Evolutionary conservation across 2,113 vertebrate species (phyloP).

Genomic region (Aramus guarauna): DNA sequence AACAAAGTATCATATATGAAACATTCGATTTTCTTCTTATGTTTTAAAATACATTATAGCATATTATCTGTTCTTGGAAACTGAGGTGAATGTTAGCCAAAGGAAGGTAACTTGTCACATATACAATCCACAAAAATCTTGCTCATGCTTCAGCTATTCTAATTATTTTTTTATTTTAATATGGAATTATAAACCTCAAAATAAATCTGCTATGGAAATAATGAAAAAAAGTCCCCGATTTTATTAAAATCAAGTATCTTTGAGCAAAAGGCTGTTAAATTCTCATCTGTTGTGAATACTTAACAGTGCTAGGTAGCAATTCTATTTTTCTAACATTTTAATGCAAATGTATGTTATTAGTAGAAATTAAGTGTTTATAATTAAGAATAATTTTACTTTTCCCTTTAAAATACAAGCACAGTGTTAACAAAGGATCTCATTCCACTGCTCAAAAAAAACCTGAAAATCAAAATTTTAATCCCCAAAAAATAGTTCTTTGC

Average conservation of each 20-base stretch:
- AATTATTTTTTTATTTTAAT: not conserved
- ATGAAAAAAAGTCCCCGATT: not conserved
- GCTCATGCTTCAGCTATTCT: not conserved
- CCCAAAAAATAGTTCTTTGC: not conserved
- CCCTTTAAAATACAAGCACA: not conserved
- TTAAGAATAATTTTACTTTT: not conserved
- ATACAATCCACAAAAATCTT: not conserved
- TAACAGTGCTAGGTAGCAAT: not conserved
- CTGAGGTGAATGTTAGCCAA: not conserved
- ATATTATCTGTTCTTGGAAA: not conserved
- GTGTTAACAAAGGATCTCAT: not conserved
- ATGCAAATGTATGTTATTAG: not conserved
- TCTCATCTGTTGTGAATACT: not conserved
- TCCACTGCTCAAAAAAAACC: not conserved
- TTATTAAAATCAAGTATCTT: not conserved
- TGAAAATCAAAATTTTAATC: not conserved
- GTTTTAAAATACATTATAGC: not conserved
- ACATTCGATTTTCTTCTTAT: not conserved
- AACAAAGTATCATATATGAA: not conserved
- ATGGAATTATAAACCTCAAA: not conserved
- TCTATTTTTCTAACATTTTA: not conserved
- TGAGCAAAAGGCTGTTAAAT: not conserved
- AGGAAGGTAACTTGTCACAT: not conserved
- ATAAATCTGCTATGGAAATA: not conserved
- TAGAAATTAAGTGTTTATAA: not conserved